A percentile compares a stretch with the other conserved stretches of the same genome.
Evolutionary conservation across 2,888 invertebrate species (phyloP).

Genomic region (Heliconius sara): DNA sequence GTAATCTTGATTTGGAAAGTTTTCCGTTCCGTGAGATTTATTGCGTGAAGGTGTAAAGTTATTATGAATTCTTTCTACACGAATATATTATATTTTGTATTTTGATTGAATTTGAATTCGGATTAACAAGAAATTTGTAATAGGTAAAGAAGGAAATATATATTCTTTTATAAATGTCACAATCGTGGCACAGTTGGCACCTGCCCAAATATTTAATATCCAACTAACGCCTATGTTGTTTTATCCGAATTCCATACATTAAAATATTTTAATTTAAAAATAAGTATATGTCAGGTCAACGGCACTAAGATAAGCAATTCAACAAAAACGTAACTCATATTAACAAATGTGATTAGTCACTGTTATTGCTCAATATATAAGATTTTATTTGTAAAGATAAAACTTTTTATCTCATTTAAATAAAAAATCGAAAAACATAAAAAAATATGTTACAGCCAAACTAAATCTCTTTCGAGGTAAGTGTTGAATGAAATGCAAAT

Average conservation of each 20-base stretch:
- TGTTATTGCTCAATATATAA: neutral
- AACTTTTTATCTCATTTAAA: too few species aligned
- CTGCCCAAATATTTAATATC: neutral
- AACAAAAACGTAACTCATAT: neutral
- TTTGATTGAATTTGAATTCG: neutral
- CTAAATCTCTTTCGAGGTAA: slow-evolving; percentile 5
- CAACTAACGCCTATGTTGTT: neutral
- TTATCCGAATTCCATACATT: neutral
- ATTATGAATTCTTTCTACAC: slow-evolving; percentile 29
- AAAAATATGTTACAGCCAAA: neutral
- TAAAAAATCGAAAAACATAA: neutral
- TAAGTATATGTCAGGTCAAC: neutral
- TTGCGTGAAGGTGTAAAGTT: slow-evolving; percentile 31
- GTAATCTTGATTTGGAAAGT: slow-evolving; percentile 50
- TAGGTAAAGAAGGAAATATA: neutral
- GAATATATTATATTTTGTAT: neutral
- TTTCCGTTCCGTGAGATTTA: slow-evolving; percentile 48
- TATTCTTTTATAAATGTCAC: neutral
- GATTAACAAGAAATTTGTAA: neutral
- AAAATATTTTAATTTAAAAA: slow-evolving; percentile 2
- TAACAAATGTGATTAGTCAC: neutral
- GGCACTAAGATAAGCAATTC: neutral
- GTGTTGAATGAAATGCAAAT: slow-evolving; percentile 39
- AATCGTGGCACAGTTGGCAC: neutral
- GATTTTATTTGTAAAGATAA: too few species aligned